Evolutionary conservation across 1,140 invertebrate species (phyloP).

Genomic region (Zaprionus nigranus): DNA sequence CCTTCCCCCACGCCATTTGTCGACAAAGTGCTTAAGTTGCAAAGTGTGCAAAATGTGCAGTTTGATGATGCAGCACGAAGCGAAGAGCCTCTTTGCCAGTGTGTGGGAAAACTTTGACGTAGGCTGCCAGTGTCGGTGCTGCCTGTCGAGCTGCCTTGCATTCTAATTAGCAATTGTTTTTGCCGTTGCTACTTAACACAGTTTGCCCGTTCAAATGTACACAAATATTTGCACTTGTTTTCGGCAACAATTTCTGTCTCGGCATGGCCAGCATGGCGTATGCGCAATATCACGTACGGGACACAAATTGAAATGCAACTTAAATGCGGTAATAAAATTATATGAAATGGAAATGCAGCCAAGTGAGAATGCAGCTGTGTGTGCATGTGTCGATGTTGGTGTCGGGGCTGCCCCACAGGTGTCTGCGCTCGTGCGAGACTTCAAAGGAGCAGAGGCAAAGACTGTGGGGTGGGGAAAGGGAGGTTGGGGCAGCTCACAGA

Average conservation of each 20-base stretch:
- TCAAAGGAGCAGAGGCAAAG: conserved; percentile 14
- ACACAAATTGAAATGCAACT: conserved; percentile 73
- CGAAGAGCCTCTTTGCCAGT: conserved; percentile 12
- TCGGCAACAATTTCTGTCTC: conserved; percentile 33
- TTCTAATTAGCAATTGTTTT: conserved; percentile 69
- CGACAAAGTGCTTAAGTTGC: conserved; percentile 35
- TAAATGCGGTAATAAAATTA: conserved; percentile 73
- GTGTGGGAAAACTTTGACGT: conserved; percentile 53
- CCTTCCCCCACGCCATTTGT: not conserved
- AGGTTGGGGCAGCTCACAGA: not conserved
- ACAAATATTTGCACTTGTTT: conserved; percentile 73
- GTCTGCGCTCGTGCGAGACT: conserved; percentile 50
- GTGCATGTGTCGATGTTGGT: conserved; percentile 4
- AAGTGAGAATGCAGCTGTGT: conserved; percentile 37
- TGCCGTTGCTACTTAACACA: conserved; percentile 50
- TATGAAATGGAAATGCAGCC: conserved; percentile 54
- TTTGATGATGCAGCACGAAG: conserved; percentile 50
- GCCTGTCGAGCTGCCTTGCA: conserved; percentile 54
- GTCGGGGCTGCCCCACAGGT: conserved; percentile 48
- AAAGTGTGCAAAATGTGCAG: conserved; percentile 48
- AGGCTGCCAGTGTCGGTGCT: conserved; percentile 19
- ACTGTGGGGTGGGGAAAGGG: not conserved
- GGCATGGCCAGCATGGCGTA: conserved; percentile 37
- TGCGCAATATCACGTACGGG: conserved; percentile 53
- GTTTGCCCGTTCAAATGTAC: conserved; percentile 57